Percentiles rank a stretch among this genome's conserved stretches.
phyloP scores from a whole-genome alignment of 1,140 invertebrate genomes.

The Adelges cooleyi region DNA sequence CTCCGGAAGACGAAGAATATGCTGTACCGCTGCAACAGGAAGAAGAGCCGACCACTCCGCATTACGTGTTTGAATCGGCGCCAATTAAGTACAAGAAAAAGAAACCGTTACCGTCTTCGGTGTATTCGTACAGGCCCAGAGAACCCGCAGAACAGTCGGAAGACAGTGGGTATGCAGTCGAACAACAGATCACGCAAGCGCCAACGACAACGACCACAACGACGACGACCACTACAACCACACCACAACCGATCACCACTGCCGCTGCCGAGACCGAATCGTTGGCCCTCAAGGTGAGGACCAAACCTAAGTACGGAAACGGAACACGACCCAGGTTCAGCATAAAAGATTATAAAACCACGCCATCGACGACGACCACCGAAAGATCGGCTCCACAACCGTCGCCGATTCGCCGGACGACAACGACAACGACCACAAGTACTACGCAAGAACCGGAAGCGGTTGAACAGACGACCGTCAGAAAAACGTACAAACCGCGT shows the following conservation, averaged over 20 bases:
- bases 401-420: not conserved
- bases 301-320: slow-evolving; percentile 32
- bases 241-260: slow-evolving; percentile 16
- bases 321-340: slow-evolving; percentile 34
- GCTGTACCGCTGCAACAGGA: not conserved
- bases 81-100: slow-evolving; percentile 25
- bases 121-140: not conserved
- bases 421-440: slow-evolving; percentile 9
- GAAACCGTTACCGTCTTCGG: slow-evolving; percentile 4
- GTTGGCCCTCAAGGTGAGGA: slow-evolving; percentile 18
- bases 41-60: not conserved
- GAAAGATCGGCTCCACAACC: not conserved
- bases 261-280: slow-evolving; percentile 11
- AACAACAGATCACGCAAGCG: not conserved
- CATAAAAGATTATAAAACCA: slow-evolving; percentile 41
- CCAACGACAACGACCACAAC: slow-evolving; percentile 1
- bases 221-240: slow-evolving; percentile 22
- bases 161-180: not conserved
- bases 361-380: not conserved
- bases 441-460: not conserved
- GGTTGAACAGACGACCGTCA: not conserved
- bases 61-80: not conserved
- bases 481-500: slow-evolving; percentile 32
- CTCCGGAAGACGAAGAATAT: slow-evolving; percentile 24
- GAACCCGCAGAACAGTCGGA: not conserved